A percentile compares a stretch with the other conserved stretches of the same genome.
Evolutionary conservation across 2,113 vertebrate genomes (phyloP).

Genomic region (Leptosomus discolor): DNA sequence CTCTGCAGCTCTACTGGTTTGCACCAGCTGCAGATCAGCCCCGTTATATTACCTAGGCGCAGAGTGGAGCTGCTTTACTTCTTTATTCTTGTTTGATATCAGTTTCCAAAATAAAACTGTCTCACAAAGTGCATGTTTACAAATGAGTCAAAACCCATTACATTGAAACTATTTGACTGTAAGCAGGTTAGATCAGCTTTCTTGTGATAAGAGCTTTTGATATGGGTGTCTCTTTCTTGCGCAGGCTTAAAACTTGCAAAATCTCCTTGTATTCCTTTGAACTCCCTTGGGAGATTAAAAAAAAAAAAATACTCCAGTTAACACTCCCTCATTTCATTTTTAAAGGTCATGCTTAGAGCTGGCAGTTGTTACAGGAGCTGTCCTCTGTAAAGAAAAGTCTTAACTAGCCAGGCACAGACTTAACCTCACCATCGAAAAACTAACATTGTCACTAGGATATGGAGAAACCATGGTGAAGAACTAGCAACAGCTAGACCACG

Average conservation of each 20-base stretch:
- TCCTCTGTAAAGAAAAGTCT: conserved; percentile 73
- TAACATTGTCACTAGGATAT: conserved; percentile 84
- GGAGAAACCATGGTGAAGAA: conserved; percentile 84
- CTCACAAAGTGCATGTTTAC: neutral
- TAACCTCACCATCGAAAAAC: conserved; percentile 76
- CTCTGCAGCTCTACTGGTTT: neutral
- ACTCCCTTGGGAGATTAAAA: conserved; percentile 20
- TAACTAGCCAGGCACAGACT: conserved; percentile 70
- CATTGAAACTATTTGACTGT: neutral
- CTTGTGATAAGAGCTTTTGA: neutral
- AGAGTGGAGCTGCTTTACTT: neutral
- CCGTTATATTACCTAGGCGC: neutral
- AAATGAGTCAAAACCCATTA: neutral
- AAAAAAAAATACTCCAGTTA: conserved; percentile 21
- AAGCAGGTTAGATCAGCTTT: conserved; percentile 13
- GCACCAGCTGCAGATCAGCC: neutral
- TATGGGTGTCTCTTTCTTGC: conserved; percentile 13
- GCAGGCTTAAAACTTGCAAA: conserved; percentile 49
- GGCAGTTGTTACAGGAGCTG: conserved; percentile 70
- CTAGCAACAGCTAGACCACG: conserved; percentile 65
- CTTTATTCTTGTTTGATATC: neutral
- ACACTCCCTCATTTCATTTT: conserved; percentile 60
- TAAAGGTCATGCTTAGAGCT: conserved; percentile 64
- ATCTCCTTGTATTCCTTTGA: conserved; percentile 46
- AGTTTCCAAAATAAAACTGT: neutral